Evolutionary conservation across 1,140 invertebrate genomes (phyloP).

Genomic region (Bombyx mori): ASM3026992v2 NC_085110.1:10572501-10573000

Average conservation of each 20-base stretch:
- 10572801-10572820: no score
- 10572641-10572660: conserved; percentile 42
- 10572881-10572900: no score
- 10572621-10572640: conserved; percentile 43
- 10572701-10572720: conserved; percentile 18
- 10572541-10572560: conserved; percentile 37
- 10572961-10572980: no score
- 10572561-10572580: conserved; percentile 37
- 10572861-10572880: no score
- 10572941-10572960: no score
- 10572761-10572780: background rate
- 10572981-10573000: no score
- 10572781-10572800: no score
- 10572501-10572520: conserved; percentile 40
- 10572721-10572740: conserved; percentile 7
- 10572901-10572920: no score
- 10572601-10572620: conserved; percentile 44
- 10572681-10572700: conserved; percentile 15
- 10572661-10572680: conserved; percentile 34
- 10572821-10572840: no score
- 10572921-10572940: no score
- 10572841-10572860: no score
- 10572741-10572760: conserved; percentile 3
- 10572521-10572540: conserved; percentile 38
- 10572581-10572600: conserved; percentile 37